Conservation (phyloP, 1,140 invertebrate species). For the Oreohelix idahoensis region DNA sequence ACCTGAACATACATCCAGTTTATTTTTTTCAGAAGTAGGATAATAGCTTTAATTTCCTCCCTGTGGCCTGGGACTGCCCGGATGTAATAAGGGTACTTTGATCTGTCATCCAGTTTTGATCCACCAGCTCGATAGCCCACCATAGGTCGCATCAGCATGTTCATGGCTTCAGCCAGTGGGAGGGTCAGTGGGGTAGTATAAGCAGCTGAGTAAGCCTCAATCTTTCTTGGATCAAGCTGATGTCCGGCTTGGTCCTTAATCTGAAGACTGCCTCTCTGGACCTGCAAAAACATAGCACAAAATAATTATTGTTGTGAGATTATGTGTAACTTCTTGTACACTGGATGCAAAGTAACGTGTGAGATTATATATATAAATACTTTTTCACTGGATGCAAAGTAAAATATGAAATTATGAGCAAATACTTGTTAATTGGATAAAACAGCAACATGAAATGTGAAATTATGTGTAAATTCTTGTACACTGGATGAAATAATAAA, state of each 20-base stretch:
- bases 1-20: constrained; percentile 64
- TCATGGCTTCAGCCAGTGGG: constrained; percentile 61
- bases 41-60: constrained; percentile 82
- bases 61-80: constrained; percentile 85
- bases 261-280: constrained; percentile 50
- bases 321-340: too few relatives aligned
- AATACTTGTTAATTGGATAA: too few relatives aligned
- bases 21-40: constrained; percentile 58
- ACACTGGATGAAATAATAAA: too few relatives aligned
- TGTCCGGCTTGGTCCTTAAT: constrained; percentile 53
- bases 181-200: constrained; percentile 45
- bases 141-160: constrained; percentile 81
- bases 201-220: constrained; percentile 63
- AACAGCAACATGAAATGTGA: too few relatives aligned
- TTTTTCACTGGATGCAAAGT: too few relatives aligned
- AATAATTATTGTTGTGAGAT: too few relatives aligned
- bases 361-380: too few relatives aligned
- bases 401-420: too few relatives aligned
- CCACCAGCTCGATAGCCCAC: constrained; percentile 82
- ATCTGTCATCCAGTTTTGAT: constrained; percentile 57
- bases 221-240: constrained; percentile 52
- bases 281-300: constrained; percentile 30
- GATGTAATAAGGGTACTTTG: constrained; percentile 82
- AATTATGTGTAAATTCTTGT: too few relatives aligned
- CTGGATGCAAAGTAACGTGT: too few relatives aligned